These are phyloP conservation scores for Anguilla japonica DNA, from an alignment of 2,113 vertebrate genomes.

Conservation along the genomic window DNA sequence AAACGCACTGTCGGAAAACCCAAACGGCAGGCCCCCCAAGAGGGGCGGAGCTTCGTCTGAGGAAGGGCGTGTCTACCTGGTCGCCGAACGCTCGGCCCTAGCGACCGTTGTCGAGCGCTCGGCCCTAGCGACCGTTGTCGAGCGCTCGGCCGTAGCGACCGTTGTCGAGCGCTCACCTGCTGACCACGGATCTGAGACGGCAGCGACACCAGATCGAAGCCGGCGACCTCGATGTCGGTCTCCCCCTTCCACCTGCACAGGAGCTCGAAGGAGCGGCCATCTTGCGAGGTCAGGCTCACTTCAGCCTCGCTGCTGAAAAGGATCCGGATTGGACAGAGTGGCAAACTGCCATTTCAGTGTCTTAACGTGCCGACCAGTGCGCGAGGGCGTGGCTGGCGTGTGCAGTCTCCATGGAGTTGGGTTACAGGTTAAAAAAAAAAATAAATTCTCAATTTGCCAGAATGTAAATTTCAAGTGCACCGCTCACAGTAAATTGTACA, in stretches of 20 bases:
- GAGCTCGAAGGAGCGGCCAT: too few species aligned
- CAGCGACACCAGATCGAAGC: not conserved
- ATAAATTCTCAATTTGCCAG: conserved; percentile 44
- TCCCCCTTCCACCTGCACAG: not conserved
- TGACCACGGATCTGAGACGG: not conserved
- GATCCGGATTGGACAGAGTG: not conserved
- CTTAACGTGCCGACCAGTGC: conserved; percentile 12
- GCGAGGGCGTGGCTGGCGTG: conserved; percentile 26
- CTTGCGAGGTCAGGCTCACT: not conserved
- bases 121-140: too few species aligned
- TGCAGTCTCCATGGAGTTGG: conserved; percentile 38
- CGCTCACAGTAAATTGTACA: conserved; percentile 70
- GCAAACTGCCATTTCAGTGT: not conserved
- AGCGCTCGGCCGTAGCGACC: not conserved
- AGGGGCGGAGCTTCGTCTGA: not conserved
- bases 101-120: not conserved
- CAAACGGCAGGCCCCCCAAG: not conserved
- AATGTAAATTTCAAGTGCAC: conserved; percentile 73
- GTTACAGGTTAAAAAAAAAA: too few species aligned
- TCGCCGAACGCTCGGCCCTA: not conserved
- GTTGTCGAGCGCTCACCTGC: not conserved
- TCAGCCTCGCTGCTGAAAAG: not conserved
- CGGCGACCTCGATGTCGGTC: not conserved
- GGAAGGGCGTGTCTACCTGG: not conserved
- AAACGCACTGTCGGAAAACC: not conserved